Conservation (phyloP, 2,113 vertebrate genomes). For the Elanoides forficatus region DNA sequence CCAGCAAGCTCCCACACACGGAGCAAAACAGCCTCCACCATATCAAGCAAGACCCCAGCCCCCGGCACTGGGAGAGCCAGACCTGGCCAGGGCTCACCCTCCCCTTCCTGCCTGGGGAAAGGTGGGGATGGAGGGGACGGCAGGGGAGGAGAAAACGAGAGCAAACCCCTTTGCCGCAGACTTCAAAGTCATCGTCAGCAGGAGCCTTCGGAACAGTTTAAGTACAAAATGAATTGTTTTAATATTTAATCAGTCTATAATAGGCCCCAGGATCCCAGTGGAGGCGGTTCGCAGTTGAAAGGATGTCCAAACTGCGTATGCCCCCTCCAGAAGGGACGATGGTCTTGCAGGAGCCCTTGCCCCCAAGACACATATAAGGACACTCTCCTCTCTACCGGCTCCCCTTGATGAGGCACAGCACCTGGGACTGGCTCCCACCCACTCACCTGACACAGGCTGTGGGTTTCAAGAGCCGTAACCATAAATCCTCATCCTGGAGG, state of each 20-base stretch:
- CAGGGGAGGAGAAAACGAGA: not conserved
- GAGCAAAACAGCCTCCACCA: not conserved
- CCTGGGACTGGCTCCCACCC: not conserved
- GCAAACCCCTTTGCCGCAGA: not conserved
- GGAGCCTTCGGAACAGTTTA: slow-evolving; percentile 70
- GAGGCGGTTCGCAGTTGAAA: slow-evolving; percentile 23
- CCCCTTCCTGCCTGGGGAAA: not conserved
- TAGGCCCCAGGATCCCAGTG: slow-evolving; percentile 52
- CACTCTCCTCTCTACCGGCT: accelerated
- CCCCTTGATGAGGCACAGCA: not conserved
- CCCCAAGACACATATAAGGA: not conserved
- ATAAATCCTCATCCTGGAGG: not conserved
- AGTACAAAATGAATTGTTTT: slow-evolving; percentile 76
- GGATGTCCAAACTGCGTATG: slow-evolving; percentile 10
- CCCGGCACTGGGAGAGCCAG: not conserved
- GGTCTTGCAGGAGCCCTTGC: not conserved
- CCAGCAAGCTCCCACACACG: not conserved
- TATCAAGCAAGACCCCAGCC: not conserved
- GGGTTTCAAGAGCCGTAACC: not conserved
- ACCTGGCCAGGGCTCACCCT: not conserved
- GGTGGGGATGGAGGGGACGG: not conserved
- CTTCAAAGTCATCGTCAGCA: slow-evolving; percentile 64
- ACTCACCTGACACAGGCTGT: accelerated
- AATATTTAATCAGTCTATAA: slow-evolving; percentile 75
- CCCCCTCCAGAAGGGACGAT: not conserved